These are phyloP conservation scores for Papilio protenor DNA, from an alignment of 2,888 invertebrate species.

Conservation along the genomic window DNA sequence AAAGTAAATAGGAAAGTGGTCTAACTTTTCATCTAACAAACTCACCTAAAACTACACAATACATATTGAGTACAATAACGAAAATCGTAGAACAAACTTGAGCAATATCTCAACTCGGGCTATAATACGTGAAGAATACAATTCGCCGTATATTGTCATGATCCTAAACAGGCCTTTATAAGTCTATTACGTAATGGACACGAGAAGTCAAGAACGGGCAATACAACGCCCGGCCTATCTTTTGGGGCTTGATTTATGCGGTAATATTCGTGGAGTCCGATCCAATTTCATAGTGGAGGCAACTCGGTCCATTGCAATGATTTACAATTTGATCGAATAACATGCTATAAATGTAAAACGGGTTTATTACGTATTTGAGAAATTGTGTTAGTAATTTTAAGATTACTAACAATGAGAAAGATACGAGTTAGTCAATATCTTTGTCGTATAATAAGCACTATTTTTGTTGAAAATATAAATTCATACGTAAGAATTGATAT, in stretches of 20 bases:
- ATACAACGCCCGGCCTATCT: conserved; percentile 63
- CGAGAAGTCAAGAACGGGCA: conserved; percentile 59
- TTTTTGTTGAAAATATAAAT: no score
- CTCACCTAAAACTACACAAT: background rate
- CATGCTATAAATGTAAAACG: conserved; percentile 15
- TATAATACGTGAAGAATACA: conserved; percentile 54
- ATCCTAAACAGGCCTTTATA: conserved; percentile 70
- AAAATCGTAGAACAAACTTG: conserved; percentile 66
- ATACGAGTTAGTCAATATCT: no score
- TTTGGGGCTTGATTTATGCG: conserved; percentile 66
- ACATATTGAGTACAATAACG: conserved; percentile 57
- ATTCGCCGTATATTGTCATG: conserved; percentile 61
- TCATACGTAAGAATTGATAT: no score
- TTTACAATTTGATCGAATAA: conserved; percentile 54
- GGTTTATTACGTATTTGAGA: background rate
- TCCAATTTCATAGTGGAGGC: conserved; percentile 56
- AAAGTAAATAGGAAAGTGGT: background rate
- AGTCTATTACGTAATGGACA: conserved; percentile 68
- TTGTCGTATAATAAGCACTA: no score
- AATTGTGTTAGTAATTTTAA: background rate
- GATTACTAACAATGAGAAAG: background rate
- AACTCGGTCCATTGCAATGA: conserved; percentile 61
- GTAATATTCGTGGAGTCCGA: conserved; percentile 64
- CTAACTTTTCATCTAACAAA: background rate
- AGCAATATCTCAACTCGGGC: conserved; percentile 63